Base-by-base conservation (phyloP, 2,888 invertebrate species). In the Dasypogon diadema region DNA sequence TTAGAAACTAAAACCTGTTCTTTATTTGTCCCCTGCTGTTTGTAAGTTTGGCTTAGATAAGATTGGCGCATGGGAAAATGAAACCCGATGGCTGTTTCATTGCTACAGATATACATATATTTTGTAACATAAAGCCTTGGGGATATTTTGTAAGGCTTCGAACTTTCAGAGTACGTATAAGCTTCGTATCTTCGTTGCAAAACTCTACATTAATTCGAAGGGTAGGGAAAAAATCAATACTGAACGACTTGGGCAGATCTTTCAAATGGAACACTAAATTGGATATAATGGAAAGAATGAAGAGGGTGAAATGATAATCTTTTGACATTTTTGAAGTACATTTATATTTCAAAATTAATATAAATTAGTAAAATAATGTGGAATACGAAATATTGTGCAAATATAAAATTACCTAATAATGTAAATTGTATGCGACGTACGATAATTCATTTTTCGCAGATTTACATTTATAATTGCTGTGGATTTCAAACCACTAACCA, bases 221-320 rank as follows among this genome's bases (percentile, higher is more conserved):
- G 60, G 42, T 6, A 42, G 37, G 37, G 60, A 21, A 30, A 58
- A 60, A 60, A 60, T 60, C 60, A 37, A 60, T 60, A 60, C 16
- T 60, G 34, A 37, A 16, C 37, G 60, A 16, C 37, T 18, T 18
- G 60, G 18, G 21, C 18, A 42, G 42, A 42, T 42, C 42, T 42
- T 42, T 8, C 42, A 42, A 42, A 42, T 42, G 42, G 42, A 42
- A 42, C n/a, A 42, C 8, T 42, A 42, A 42, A 42, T 12, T 12
- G 42, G 42, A 42, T 30, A 30, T 5, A 3, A 30, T 8, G n/a
- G n/a, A n/a, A 30, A 30, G 8, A 30, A 3, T 30, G 8, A 30
- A 30, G 30, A 5, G 8, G 3, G 30, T 30, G 30, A 30, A 5
- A 30, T 8, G 30, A 5, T 8, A 8, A 8, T 30, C 30, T 30